These are phyloP conservation scores for Pavo muticus DNA, from an alignment of 2,113 vertebrate species.

Conservation along the genomic window DNA sequence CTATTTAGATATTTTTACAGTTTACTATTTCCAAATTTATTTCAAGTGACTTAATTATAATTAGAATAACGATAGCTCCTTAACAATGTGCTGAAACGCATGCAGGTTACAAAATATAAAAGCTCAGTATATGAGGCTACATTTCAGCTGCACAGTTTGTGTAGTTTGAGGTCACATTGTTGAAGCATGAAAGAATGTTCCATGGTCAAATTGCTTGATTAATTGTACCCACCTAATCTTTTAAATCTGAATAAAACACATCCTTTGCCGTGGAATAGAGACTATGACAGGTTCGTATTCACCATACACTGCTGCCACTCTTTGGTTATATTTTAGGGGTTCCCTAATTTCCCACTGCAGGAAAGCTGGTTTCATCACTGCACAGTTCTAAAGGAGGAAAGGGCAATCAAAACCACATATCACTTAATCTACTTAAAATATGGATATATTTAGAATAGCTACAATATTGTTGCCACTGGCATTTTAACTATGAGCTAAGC, in stretches of 20 bases:
- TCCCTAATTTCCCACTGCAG: neutral
- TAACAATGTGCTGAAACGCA: neutral
- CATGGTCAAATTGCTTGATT: constrained; percentile 24
- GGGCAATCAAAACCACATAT: neutral
- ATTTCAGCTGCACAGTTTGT: neutral
- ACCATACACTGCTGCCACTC: neutral
- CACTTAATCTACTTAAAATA: constrained; percentile 56
- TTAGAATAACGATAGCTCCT: constrained; percentile 48
- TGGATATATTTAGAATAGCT: constrained; percentile 15
- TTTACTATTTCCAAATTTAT: constrained; percentile 11
- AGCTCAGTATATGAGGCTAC: neutral
- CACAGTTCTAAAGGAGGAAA: neutral
- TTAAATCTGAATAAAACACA: constrained; percentile 38
- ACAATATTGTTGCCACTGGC: neutral
- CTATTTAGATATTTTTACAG: constrained; percentile 38
- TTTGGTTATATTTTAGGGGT: neutral
- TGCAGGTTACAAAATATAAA: neutral
- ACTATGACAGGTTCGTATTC: neutral
- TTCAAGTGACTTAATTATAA: constrained; percentile 55
- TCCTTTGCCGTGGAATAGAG: constrained; percentile 1
- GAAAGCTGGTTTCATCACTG: neutral
- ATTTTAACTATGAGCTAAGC: constrained; percentile 45
- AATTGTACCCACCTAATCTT: neutral
- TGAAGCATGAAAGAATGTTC: constrained; percentile 38
- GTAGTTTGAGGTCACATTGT: neutral